These are phyloP conservation scores for Erinaceus europaeus DNA, from an alignment of 2,113 vertebrate species.

Conservation along the genomic window DNA sequence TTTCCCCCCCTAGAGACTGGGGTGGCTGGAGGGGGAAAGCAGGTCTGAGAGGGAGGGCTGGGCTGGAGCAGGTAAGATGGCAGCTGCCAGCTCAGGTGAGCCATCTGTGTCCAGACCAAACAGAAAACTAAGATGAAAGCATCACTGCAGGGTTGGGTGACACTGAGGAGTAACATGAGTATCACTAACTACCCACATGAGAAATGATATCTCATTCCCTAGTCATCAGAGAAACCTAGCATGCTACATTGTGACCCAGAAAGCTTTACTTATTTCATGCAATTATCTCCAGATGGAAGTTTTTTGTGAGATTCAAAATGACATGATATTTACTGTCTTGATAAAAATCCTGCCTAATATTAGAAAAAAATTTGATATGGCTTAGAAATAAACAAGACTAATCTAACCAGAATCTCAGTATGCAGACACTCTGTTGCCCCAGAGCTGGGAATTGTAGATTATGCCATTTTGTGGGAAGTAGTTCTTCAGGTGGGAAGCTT, in stretches of 20 bases:
- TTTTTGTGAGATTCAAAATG: neutral
- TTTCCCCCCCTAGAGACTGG: neutral
- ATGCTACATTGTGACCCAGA: neutral
- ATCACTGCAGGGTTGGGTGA: neutral
- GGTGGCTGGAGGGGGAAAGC: neutral
- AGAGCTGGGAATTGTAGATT: neutral
- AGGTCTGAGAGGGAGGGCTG: neutral
- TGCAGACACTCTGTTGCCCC: neutral
- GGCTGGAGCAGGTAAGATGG: neutral
- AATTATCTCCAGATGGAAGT: neutral
- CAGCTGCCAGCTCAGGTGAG: neutral
- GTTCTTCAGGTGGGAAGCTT: neutral
- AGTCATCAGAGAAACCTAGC: neutral
- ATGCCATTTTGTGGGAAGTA: neutral
- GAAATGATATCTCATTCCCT: neutral
- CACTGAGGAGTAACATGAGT: neutral
- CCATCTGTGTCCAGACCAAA: neutral
- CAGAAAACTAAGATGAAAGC: neutral
- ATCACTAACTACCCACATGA: neutral
- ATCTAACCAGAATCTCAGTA: neutral
- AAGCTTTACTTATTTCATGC: neutral
- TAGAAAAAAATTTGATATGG: neutral
- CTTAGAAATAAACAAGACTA: neutral
- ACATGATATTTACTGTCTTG: neutral
- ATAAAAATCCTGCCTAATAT: neutral